Base-by-base conservation (phyloP, 2,888 invertebrate genomes). In the Boloria selene region DNA sequence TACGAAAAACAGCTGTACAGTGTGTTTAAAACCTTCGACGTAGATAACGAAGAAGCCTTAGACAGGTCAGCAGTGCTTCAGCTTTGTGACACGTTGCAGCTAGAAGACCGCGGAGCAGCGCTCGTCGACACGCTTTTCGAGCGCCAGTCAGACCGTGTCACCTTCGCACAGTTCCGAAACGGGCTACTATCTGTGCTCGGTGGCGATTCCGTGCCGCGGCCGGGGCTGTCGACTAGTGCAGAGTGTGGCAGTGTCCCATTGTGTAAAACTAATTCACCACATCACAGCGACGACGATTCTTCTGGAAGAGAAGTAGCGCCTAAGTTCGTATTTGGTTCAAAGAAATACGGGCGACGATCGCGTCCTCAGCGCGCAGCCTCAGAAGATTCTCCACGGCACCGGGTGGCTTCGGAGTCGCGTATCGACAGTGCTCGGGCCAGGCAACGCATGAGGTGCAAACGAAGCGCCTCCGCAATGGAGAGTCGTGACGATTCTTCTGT, bases 1-100 rank as follows among this genome's bases (percentile, higher is more conserved):
- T 96, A 97, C 82, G 97, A 97, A 85, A 95, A 95, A 87, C 96
- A 96, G 91, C 93, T 97, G 78, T 94, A 95, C 77, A 94, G 95
- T 76, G 96, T 96, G 80, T 97, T 96, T 81, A 94, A 96, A 83
- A 96, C 95, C 80, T 96, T 96, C 88, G 95, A 96, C 86, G 92
- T 93, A 72, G 94, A 95, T 80, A 94, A 94, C 77, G 93, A 93
- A 78, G 95, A 95, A 74, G 93, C 94, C 77, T 85, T 97, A 73
- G 95, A 95, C 79, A 93, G 93, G 76, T 91, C 93, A 54, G 95
- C 96, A 53, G 92, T 96, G 73, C 87, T 93, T 61, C 93, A 94
- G 70, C 92, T 97, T 58, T 97, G 97, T 83, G 94, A 95, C 78
- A 94, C 96, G 72, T 93, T 97, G 69, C 96, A 97, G 87, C 93